Conservation (phyloP, 1,140 invertebrate species). For the Teleopsis dalmanni region DNA sequence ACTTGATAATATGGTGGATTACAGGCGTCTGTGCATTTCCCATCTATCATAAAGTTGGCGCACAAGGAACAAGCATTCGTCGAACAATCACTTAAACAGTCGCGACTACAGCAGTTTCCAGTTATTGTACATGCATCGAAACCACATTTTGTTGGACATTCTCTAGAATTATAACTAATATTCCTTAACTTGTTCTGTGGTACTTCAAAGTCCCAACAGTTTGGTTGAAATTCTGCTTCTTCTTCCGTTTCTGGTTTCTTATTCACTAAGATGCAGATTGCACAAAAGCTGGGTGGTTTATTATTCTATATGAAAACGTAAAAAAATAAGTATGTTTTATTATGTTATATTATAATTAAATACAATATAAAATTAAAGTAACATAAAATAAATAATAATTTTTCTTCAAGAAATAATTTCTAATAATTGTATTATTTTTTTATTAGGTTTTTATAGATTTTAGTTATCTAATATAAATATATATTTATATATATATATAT, state of each 20-base stretch:
- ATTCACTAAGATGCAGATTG: constrained; percentile 16
- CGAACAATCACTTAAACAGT: constrained; percentile 26
- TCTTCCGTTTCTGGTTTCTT: not conserved
- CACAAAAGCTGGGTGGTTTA: constrained; percentile 25
- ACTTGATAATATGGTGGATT: not conserved
- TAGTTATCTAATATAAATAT: too few relatives aligned
- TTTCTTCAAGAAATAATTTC: too few relatives aligned
- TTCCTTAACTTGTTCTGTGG: too few relatives aligned
- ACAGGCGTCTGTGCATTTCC: not conserved
- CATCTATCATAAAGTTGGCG: constrained; percentile 13
- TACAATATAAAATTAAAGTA: too few relatives aligned
- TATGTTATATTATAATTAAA: too few relatives aligned
- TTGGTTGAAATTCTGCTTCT: constrained; percentile 2
- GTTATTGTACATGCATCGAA: constrained; percentile 17
- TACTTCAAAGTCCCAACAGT: constrained; percentile 28
- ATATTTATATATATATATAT: too few relatives aligned
- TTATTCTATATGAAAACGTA: constrained; percentile 14
- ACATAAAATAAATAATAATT: too few relatives aligned
- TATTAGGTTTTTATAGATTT: too few relatives aligned
- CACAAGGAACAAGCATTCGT: constrained; percentile 24
- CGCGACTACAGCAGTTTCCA: constrained; percentile 25
- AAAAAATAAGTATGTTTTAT: not conserved
- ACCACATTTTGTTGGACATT: constrained; percentile 19
- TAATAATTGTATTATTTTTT: too few relatives aligned
- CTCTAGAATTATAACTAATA: not conserved